Evolutionary conservation across 2,888 invertebrate genomes (phyloP).

Genomic region (Nipponacmea schrenckii): DNA sequence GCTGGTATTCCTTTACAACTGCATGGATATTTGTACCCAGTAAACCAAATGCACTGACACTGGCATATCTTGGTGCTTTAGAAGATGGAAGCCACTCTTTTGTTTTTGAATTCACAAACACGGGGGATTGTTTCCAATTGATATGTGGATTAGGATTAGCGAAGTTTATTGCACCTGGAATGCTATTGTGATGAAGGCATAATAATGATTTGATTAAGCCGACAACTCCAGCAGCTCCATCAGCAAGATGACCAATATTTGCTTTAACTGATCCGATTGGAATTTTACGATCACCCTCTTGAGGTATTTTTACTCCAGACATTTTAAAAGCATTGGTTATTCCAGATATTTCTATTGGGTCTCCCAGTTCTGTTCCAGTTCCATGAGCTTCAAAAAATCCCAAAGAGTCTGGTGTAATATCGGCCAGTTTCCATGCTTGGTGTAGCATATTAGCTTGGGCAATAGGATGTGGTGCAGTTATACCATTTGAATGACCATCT

Average conservation of each 20-base stretch:
- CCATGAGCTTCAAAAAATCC: constrained; percentile 19
- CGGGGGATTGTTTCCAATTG: neutral
- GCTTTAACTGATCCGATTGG: constrained; percentile 1
- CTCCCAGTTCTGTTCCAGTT: constrained; percentile 13
- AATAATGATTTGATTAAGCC: neutral
- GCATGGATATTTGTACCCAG: constrained; percentile 2
- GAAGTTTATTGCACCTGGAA: constrained; percentile 1
- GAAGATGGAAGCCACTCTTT: neutral
- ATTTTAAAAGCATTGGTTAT: neutral
- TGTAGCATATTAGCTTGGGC: constrained; percentile 13
- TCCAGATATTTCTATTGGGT: constrained; percentile 5
- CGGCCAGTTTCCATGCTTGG: constrained; percentile 16
- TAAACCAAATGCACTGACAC: neutral
- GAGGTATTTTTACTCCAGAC: neutral
- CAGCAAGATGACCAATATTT: constrained; percentile 1
- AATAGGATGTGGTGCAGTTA: constrained; percentile 16
- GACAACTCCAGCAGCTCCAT: neutral
- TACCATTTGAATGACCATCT: constrained; percentile 19
- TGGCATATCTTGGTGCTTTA: neutral
- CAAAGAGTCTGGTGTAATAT: constrained; percentile 8
- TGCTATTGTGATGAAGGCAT: neutral
- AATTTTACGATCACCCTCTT: neutral
- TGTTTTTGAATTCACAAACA: neutral
- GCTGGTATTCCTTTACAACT: neutral
- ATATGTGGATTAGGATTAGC: constrained; percentile 3